These are phyloP conservation scores for Meiosimyza decipiens DNA, from an alignment of 2,888 invertebrate species.

Conservation along the genomic window DNA sequence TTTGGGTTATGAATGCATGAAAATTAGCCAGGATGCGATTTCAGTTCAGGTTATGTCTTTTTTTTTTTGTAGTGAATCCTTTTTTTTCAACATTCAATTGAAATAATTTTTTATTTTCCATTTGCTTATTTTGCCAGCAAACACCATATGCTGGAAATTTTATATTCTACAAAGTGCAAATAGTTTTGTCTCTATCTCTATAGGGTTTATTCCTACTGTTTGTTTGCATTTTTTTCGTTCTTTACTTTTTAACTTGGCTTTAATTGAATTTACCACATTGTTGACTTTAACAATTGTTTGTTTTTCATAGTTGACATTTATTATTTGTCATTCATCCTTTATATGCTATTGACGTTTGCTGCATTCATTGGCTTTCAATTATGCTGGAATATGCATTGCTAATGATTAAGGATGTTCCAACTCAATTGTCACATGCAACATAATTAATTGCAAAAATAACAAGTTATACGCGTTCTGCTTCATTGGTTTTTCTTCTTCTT, in stretches of 20 bases:
- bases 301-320: not conserved
- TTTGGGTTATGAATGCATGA: constrained; percentile 46
- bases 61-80: constrained; percentile 27
- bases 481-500: not conserved
- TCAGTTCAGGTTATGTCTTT: constrained; percentile 27
- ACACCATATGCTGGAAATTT: constrained; percentile 30
- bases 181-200: constrained; percentile 13
- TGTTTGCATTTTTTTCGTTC: not conserved
- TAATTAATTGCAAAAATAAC: constrained; percentile 26
- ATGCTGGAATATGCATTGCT: constrained; percentile 8
- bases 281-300: constrained; percentile 8
- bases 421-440: constrained; percentile 14
- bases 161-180: constrained; percentile 26
- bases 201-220: not conserved
- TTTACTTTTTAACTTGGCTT: constrained; percentile 11
- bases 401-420: constrained; percentile 25
- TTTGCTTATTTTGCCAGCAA: constrained; percentile 40
- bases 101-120: constrained; percentile 36
- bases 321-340: not conserved
- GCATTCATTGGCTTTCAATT: constrained; percentile 17
- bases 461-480: not conserved
- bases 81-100: constrained; percentile 13
- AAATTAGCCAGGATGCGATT: constrained; percentile 64
- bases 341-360: no score
- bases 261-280: constrained; percentile 20